These are phyloP conservation scores for Spodoptera litura DNA, from an alignment of 1,140 invertebrate species.

Conservation along the genomic window DNA sequence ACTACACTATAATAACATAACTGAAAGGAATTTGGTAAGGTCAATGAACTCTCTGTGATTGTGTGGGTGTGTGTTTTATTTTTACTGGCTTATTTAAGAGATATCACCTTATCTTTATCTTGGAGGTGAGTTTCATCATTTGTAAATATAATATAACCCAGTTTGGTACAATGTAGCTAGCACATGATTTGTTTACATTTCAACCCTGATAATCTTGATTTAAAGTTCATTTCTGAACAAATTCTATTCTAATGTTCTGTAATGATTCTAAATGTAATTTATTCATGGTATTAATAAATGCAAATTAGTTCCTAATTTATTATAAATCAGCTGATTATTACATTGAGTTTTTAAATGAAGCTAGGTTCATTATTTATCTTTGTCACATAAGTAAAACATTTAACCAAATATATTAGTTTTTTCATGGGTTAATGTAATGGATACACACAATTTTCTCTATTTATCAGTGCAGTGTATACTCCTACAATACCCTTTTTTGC, in stretches of 20 bases:
- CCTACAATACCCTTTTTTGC: no score
- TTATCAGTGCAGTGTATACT: background rate
- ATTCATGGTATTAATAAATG: conserved; percentile 17
- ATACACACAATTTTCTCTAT: background rate
- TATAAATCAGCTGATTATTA: conserved; percentile 5
- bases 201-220: background rate
- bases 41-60: conserved; percentile 24
- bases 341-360: background rate
- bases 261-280: conserved; percentile 5
- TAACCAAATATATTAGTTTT: no score
- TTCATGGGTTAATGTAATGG: no score
- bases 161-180: conserved; percentile 9
- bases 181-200: conserved; percentile 4
- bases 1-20: conserved; percentile 9
- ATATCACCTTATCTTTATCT: conserved; percentile 44
- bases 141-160: conserved; percentile 3
- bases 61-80: background rate
- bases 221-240: background rate
- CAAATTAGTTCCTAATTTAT: background rate
- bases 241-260: background rate
- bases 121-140: conserved; percentile 21
- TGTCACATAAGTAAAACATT: no score
- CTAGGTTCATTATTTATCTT: no score
- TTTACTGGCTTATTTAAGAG: conserved; percentile 38
- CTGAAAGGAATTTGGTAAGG: conserved; percentile 1